These are phyloP conservation scores for Apistogramma diplotaenia DNA, from an alignment of 2,113 vertebrate species.

Conservation along the genomic window DNA sequence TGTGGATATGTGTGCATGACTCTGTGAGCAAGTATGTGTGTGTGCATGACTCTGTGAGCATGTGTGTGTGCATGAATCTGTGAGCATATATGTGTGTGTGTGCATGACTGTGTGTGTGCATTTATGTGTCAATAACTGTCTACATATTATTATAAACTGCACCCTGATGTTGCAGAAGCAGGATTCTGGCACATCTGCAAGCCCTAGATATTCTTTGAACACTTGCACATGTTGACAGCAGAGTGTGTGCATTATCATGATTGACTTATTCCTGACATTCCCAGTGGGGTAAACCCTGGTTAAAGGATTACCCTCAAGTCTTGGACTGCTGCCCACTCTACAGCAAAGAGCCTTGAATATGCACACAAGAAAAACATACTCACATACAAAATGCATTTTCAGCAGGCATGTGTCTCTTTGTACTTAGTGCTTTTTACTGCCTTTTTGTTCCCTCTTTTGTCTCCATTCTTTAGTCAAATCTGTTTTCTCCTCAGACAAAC, in stretches of 20 bases:
- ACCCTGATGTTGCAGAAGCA: slow-evolving; percentile 49
- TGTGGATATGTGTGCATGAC: slow-evolving; percentile 3
- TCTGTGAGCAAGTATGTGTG: slow-evolving; percentile 25
- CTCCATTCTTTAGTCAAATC: slow-evolving; percentile 67
- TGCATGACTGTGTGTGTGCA: neutral
- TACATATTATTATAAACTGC: slow-evolving; percentile 61
- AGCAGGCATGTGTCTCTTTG: slow-evolving; percentile 55
- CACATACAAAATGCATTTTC: slow-evolving; percentile 32
- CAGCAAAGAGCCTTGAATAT: slow-evolving; percentile 60
- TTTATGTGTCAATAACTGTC: slow-evolving; percentile 28
- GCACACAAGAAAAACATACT: slow-evolving; percentile 24
- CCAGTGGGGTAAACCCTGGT: slow-evolving; percentile 62
- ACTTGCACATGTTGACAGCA: slow-evolving; percentile 42
- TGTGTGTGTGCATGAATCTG: neutral
- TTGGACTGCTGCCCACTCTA: slow-evolving; percentile 69
- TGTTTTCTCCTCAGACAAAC: slow-evolving; percentile 60
- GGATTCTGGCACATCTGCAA: slow-evolving; percentile 66
- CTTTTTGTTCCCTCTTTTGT: slow-evolving; percentile 70
- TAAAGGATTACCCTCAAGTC: slow-evolving; percentile 65
- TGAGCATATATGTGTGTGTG: neutral
- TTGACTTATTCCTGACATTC: slow-evolving; percentile 69
- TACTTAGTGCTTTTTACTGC: slow-evolving; percentile 54
- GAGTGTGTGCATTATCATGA: slow-evolving; percentile 64
- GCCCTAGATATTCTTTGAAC: slow-evolving; percentile 67
- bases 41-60: slow-evolving; percentile 8